phyloP scores from a whole-genome alignment of 1,140 invertebrate genomes.

The Periplaneta americana region DNA sequence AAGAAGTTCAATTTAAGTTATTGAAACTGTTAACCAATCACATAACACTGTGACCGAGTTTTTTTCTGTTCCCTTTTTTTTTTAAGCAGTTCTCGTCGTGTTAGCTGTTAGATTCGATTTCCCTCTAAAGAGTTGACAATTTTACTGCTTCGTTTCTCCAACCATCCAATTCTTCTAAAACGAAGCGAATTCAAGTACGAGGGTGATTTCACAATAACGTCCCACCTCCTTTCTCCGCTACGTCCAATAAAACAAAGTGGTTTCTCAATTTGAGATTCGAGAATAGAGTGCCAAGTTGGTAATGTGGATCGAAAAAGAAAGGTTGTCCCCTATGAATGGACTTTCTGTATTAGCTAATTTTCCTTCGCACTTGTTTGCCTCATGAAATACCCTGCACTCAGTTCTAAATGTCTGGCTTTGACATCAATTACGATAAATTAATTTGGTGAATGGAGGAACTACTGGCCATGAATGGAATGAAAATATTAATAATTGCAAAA shows the following conservation, averaged over 20 bases:
- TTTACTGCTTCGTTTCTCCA: not conserved
- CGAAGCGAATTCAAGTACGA: not conserved
- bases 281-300: not conserved
- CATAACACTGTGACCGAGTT: not conserved
- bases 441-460: too few relatives aligned
- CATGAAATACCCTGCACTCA: too few relatives aligned
- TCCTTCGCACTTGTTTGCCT: too few relatives aligned
- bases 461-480: too few relatives aligned
- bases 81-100: too few relatives aligned
- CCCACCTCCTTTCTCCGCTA: too few relatives aligned
- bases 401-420: too few relatives aligned
- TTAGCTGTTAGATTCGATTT: not conserved
- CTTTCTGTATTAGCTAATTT: not conserved
- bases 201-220: not conserved
- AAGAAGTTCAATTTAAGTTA: not conserved
- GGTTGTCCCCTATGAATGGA: not conserved
- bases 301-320: not conserved
- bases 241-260: not conserved
- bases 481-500: too few relatives aligned
- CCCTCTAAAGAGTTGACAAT: not conserved
- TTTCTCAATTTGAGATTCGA: not conserved
- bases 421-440: too few relatives aligned
- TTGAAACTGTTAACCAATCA: not conserved
- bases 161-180: not conserved
- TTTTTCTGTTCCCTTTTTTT: not conserved